phyloP scores from a whole-genome alignment of 2,797 vertebrate genomes.

The Tragelaphus eurycerus region DNA sequence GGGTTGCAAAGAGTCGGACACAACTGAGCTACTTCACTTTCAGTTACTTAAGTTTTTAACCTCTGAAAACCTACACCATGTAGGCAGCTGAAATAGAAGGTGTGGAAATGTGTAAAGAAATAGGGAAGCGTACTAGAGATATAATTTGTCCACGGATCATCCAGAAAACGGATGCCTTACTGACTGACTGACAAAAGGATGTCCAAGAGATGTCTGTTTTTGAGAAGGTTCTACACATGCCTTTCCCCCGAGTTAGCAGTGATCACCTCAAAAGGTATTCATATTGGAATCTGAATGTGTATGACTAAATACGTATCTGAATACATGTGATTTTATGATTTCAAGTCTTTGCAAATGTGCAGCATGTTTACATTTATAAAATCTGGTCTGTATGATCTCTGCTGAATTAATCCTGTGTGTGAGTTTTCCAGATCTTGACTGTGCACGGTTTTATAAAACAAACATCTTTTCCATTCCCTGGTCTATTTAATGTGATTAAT shows the following conservation, averaged over 20 bases:
- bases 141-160: background rate
- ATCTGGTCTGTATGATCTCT: background rate
- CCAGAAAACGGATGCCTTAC: background rate
- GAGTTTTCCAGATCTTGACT: constrained; percentile 22
- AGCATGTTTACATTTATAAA: background rate
- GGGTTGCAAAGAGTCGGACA: too few relatives aligned
- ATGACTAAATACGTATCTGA: background rate
- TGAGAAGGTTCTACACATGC: background rate
- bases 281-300: background rate
- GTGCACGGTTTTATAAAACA: background rate
- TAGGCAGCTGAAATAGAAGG: background rate
- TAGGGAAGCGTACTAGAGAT: background rate
- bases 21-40: background rate
- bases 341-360: background rate
- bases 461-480: background rate
- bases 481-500: constrained; percentile 6
- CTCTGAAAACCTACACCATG: background rate
- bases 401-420: background rate
- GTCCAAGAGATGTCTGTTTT: background rate
- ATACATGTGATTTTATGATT: background rate
- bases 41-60: background rate
- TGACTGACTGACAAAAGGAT: background rate
- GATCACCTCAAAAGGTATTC: background rate
- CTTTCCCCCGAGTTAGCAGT: background rate
- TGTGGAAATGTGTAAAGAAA: background rate